Evolutionary conservation across 2,113 vertebrate genomes (phyloP).

Genomic region (Rhynchomys soricoides): DNA sequence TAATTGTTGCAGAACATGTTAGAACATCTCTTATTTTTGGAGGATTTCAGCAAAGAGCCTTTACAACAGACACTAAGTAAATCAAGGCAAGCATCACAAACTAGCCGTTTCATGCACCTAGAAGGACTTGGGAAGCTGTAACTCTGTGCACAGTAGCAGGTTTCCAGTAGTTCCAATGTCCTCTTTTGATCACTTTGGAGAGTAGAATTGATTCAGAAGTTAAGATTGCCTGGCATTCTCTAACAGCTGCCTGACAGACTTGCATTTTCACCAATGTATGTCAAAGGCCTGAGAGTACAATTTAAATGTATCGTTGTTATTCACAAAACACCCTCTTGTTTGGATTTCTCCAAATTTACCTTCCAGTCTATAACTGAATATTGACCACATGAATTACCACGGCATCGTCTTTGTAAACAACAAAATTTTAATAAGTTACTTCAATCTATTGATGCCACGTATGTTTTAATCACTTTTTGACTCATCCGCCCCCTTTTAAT

Average conservation of each 20-base stretch:
- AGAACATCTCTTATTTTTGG: background rate
- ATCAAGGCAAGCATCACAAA: background rate
- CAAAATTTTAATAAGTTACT: background rate
- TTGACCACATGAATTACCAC: background rate
- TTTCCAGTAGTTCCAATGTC: background rate
- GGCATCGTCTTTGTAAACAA: slow-evolving; percentile 3
- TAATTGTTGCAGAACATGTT: background rate
- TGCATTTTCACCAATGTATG: background rate
- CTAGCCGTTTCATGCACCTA: background rate
- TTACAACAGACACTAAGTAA: slow-evolving; percentile 18
- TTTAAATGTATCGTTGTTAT: background rate
- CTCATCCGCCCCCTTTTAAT: background rate
- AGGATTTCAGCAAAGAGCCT: background rate
- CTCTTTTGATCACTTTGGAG: background rate
- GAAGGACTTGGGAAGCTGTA: background rate
- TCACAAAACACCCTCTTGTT: background rate
- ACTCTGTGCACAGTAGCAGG: background rate
- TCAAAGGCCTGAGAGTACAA: background rate
- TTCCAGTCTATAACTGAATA: background rate
- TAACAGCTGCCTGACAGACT: background rate
- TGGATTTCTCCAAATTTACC: background rate
- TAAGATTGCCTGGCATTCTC: background rate
- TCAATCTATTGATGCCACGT: background rate
- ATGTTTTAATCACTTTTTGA: slow-evolving; percentile 43
- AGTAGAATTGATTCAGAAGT: background rate